Base-by-base conservation (phyloP, 2,888 invertebrate species). In the Lycaena phlaeas region DNA sequence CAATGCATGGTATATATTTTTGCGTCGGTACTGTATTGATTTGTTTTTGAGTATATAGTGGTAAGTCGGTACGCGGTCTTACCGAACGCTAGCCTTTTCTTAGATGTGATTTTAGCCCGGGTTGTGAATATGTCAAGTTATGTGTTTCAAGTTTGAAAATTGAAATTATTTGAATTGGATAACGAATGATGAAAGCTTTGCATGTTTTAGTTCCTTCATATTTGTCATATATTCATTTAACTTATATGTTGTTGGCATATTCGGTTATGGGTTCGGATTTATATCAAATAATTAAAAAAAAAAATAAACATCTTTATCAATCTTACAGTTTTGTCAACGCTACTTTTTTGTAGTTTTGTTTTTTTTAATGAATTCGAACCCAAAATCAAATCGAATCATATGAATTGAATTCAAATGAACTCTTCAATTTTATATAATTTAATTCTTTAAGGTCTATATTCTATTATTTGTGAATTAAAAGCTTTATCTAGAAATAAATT, bases 401-500 rank as follows among this genome's bases (percentile, higher is more conserved):
- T n/a, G n/a, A n/a, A n/a, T n/a, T n/a, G n/a, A n/a, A n/a, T n/a
- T n/a, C n/a, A n/a, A 12, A 17, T 17, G 18, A 18, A 22, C 9
- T 7, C 34, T 12, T 2, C 10, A 14, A 18, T 22, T 22, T 17
- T 31, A 18, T 31, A 17, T 26, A 3, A 27, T 27, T 34, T 22
- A 7, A 34, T 18, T 30, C 1, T 30, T 30, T 22, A 34, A 34
- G 22, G 22, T 34, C 9, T 34, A 34, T 22, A 22, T 34, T 34
- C 22, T 34, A 34, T 34, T 2, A 22, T 34, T 34, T 34, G 34
- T 34, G 22, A 34, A 34, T 18, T 34, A 22, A 18, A 34, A 34
- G 34, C 34, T 34, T 34, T 34, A 34, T 34, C 22, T 34, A 22
- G 22, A 12, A 34, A 34, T 34, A 34, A 34, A 30, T 15, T 15